Evolutionary conservation across 2,888 invertebrate species (phyloP), one percentile per base, ranked within the genome.

Genomic region (Epirrita christyi): DNA sequence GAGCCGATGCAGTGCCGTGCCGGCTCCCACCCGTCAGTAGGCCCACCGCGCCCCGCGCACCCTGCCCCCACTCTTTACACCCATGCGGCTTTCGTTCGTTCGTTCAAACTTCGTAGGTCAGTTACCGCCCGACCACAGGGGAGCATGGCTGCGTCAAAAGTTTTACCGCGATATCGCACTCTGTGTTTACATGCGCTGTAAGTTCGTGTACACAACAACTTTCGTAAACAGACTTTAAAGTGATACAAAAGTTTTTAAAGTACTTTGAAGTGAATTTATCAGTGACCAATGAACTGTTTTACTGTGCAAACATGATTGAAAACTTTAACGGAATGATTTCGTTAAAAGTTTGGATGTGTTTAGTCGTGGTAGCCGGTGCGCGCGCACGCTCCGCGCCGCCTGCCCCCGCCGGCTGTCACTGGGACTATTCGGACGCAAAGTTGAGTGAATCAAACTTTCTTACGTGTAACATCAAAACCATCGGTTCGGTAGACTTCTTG

Each of bases 361-460:
- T 89, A 78, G 76, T 82, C 63, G 72, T 85, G 77, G 79, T 87
- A 84, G 82, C 78, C 70, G 85, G 85, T 91, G 92, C 92, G 92
- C 92, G 91, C 92, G 92, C 91, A 91, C 87, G 87, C 53, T 81
- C 90, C 67, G 91, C 89, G 85, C 90, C 88, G 86, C 91, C 92
- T 87, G 93, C 94, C 76, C 95, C 96, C 70, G 93, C 92, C 83
- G 95, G 95, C 83, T 96, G 96, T 92, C 94, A 94, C 81, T 96
- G 96, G 96, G 93, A 93, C 83, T 91, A 92, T 81, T 89, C 92
- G 80, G 86, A 91, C 80, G 75, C 88, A 78, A 92, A 92, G 88
- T 91, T 91, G 88, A 90, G 91, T 89, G 92, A 92, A 88, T 91
- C 91, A 75, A 91, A 92, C 88, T 92, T 91, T 89, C 92, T 95